Percentiles rank a stretch among this genome's conserved stretches.
phyloP scores from a whole-genome alignment of 2,888 invertebrate genomes.

The Aphidoletes aphidimyza region DNA sequence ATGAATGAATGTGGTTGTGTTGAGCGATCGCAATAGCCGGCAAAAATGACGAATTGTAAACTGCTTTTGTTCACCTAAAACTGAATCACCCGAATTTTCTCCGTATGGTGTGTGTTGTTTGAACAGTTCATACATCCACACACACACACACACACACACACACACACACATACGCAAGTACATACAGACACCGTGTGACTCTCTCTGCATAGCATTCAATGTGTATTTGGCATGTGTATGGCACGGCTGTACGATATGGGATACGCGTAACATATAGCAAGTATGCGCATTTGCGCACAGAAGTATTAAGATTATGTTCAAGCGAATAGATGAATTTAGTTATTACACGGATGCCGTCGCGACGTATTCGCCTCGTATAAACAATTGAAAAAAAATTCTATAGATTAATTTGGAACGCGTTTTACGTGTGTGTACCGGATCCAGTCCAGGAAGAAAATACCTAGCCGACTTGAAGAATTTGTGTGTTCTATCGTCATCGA shows the following conservation, averaged over 20 bases:
- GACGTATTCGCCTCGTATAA: background rate
- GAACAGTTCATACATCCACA: no score
- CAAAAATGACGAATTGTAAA: background rate
- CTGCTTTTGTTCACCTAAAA: slow-evolving; percentile 44
- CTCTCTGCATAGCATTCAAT: no score
- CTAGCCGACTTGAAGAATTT: no score
- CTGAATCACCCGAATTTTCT: slow-evolving; percentile 48
- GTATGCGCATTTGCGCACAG: slow-evolving; percentile 35
- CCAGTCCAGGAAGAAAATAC: no score
- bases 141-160: no score
- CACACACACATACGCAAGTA: no score
- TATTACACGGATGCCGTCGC: slow-evolving; percentile 45
- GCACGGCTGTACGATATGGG: background rate
- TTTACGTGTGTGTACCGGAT: background rate
- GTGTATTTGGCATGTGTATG: background rate
- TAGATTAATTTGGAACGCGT: no score
- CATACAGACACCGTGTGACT: no score
- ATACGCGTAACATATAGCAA: background rate
- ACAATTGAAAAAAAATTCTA: background rate
- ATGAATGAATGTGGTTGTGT: background rate
- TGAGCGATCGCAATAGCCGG: background rate
- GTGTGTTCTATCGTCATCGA: no score
- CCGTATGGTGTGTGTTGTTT: no score
- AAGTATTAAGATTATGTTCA: background rate
- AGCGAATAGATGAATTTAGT: slow-evolving; percentile 47